These are phyloP conservation scores for Numida meleagris DNA, from an alignment of 2,113 vertebrate species.

Conservation along the genomic window DNA sequence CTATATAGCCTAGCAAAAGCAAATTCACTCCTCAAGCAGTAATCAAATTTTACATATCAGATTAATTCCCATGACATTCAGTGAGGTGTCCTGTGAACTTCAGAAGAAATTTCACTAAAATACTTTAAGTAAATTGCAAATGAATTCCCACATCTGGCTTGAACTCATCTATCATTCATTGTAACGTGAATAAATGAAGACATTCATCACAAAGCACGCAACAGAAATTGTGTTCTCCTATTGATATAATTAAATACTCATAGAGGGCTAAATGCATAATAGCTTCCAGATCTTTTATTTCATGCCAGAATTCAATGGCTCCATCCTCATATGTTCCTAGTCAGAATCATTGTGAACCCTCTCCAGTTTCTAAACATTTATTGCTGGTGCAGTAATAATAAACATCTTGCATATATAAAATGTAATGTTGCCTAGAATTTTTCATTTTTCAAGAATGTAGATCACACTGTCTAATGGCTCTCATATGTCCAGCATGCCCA, in stretches of 20 bases:
- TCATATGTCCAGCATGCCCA: conserved; percentile 80
- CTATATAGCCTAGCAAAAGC: background rate
- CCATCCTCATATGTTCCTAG: conserved; percentile 83
- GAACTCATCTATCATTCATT: conserved; percentile 76
- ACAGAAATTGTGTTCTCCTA: conserved; percentile 83
- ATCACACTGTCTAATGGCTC: conserved; percentile 80
- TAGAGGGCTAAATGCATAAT: conserved; percentile 82
- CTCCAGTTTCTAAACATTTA: conserved; percentile 87
- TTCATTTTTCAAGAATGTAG: conserved; percentile 84
- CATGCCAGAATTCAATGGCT: conserved; percentile 83
- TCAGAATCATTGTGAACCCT: conserved; percentile 81
- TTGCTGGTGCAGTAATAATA: conserved; percentile 84
- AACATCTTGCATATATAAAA: conserved; percentile 88
- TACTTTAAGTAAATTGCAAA: conserved; percentile 72
- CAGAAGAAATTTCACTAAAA: conserved; percentile 66
- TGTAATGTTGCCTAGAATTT: conserved; percentile 84
- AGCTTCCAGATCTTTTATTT: conserved; percentile 83
- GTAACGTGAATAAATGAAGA: conserved; percentile 82
- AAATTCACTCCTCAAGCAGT: conserved; percentile 21
- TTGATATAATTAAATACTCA: conserved; percentile 86
- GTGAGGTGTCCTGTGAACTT: conserved; percentile 58
- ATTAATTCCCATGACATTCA: conserved; percentile 33
- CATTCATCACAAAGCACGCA: conserved; percentile 82
- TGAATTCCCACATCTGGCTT: conserved; percentile 76
- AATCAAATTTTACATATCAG: background rate